Evolutionary conservation across 1,140 invertebrate genomes (phyloP).

Genomic region (Eubasilissa regina): DNA sequence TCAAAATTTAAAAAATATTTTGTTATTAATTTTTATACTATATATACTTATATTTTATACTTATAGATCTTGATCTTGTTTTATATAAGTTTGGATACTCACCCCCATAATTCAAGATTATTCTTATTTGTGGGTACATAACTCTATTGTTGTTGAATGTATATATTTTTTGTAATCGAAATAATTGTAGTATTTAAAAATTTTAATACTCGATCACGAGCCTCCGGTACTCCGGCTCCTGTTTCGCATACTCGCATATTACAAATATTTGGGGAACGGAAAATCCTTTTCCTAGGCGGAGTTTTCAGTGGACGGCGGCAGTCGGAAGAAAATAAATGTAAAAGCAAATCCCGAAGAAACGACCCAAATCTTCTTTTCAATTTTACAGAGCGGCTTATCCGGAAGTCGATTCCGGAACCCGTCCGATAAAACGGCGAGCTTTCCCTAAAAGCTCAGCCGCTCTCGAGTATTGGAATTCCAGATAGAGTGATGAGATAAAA

Average conservation of each 20-base stretch:
- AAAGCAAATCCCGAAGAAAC: conserved; percentile 48
- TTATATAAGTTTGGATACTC: no score
- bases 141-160: no score
- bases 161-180: no score
- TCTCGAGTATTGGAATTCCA: neutral
- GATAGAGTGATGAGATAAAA: conserved; percentile 13
- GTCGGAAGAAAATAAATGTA: conserved; percentile 46
- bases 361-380: conserved; percentile 55
- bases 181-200: no score
- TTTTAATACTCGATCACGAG: neutral
- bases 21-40: no score
- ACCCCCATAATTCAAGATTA: no score
- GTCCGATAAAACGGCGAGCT: conserved; percentile 41
- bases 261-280: conserved; percentile 29
- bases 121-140: no score
- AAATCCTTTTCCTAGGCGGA: conserved; percentile 20
- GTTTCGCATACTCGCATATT: conserved; percentile 19
- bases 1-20: no score
- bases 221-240: neutral
- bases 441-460: conserved; percentile 30
- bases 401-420: conserved; percentile 48
- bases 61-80: no score
- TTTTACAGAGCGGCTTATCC: conserved; percentile 51
- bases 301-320: conserved; percentile 32
- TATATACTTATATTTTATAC: no score